Conservation (phyloP, 1,140 invertebrate species). For the Hyposmocoma kahamanoa region DNA sequence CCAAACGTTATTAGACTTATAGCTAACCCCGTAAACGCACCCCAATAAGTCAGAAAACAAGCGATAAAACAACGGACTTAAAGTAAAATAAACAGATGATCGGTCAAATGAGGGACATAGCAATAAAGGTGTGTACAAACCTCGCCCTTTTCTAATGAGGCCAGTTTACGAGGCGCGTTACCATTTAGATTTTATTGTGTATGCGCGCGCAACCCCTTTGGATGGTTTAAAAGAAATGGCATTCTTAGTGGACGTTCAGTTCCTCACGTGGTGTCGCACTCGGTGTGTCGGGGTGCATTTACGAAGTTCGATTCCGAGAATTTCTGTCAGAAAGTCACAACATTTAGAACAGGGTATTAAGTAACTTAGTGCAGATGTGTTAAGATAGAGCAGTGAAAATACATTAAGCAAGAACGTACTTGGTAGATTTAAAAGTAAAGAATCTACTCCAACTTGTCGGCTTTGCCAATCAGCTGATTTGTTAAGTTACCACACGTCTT, state of each 20-base stretch:
- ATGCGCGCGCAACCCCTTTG: conserved; percentile 59
- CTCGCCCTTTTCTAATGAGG: conserved; percentile 67
- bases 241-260: conserved; percentile 38
- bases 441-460: too few species aligned
- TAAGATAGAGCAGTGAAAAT: too few species aligned
- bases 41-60: conserved; percentile 48
- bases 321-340: too few species aligned
- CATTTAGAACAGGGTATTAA: too few species aligned
- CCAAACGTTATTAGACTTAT: conserved; percentile 40
- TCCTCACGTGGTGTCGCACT: conserved; percentile 31
- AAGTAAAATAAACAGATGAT: conserved; percentile 68
- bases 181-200: conserved; percentile 58
- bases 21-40: conserved; percentile 20
- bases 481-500: too few species aligned
- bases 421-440: too few species aligned
- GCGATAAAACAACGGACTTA: conserved; percentile 61
- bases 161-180: conserved; percentile 58
- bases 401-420: too few species aligned
- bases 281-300: too few species aligned
- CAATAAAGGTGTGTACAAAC: conserved; percentile 60
- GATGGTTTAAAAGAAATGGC: conserved; percentile 51
- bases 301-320: too few species aligned
- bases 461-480: too few species aligned
- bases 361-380: too few species aligned
- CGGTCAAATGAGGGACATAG: conserved; percentile 45